Conservation (phyloP, 2,113 vertebrate genomes). For the human (Homo sapiens) region DNA sequence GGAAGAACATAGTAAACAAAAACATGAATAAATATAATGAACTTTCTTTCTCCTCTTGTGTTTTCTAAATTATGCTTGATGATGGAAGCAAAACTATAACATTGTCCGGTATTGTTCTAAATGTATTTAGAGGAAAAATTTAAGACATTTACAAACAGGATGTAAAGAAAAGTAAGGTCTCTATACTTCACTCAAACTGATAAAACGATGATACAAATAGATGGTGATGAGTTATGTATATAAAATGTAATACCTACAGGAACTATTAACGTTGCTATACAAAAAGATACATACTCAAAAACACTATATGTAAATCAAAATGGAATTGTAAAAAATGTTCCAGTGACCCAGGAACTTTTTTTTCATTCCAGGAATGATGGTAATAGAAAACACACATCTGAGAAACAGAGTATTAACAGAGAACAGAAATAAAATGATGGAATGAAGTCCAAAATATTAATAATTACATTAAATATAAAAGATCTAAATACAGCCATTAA, state of each 20-base stretch:
- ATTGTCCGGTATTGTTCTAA: background rate
- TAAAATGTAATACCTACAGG: background rate
- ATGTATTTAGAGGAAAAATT: background rate
- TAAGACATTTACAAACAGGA: background rate
- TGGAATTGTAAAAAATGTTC: background rate
- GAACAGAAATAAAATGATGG: background rate
- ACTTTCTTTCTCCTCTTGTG: background rate
- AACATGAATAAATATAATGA: background rate
- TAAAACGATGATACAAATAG: background rate
- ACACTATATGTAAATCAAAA: background rate
- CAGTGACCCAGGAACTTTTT: background rate
- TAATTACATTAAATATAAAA: conserved; percentile 42
- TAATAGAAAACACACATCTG: background rate
- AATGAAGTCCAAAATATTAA: background rate
- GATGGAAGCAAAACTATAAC: background rate
- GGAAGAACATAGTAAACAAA: background rate
- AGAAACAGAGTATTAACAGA: background rate
- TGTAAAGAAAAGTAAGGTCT: background rate
- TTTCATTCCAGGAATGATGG: background rate
- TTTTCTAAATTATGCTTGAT: background rate
- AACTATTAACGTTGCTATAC: background rate
- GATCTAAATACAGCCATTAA: background rate
- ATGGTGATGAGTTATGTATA: background rate
- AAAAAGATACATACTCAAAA: background rate
- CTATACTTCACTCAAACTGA: background rate